Conservation (phyloP, 2,888 invertebrate genomes). For the Heliothis peltigera region DNA sequence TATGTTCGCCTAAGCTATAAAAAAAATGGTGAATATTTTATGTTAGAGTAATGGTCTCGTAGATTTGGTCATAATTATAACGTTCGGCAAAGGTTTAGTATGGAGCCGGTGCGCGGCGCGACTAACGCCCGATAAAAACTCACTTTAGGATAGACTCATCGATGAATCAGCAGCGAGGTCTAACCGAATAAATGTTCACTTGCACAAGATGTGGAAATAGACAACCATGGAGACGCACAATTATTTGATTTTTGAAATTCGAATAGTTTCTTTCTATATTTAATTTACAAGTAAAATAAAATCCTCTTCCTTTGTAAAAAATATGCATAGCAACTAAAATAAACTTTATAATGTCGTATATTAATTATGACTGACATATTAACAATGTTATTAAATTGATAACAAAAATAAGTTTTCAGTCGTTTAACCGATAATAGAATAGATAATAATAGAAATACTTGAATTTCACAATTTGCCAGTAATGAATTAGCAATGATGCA, state of each 20-base stretch:
- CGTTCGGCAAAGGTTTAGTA: constrained; percentile 42
- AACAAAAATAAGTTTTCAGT: constrained; percentile 38
- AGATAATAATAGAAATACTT: constrained; percentile 34
- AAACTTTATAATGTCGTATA: background rate
- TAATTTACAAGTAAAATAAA: background rate
- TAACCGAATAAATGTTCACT: constrained; percentile 84
- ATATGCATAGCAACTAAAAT: background rate
- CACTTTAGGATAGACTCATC: constrained; percentile 88
- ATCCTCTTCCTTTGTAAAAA: background rate
- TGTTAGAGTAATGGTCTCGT: constrained; percentile 29
- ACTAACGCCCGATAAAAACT: constrained; percentile 85
- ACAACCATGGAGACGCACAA: constrained; percentile 71
- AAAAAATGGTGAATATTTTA: constrained; percentile 30
- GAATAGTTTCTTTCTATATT: background rate
- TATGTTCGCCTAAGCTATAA: constrained; percentile 26
- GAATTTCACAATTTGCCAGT: constrained; percentile 44
- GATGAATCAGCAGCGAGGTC: constrained; percentile 85
- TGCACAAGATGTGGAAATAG: constrained; percentile 84
- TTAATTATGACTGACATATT: constrained; percentile 21
- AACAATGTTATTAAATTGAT: constrained; percentile 24
- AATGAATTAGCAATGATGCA: constrained; percentile 28
- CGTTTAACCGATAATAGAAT: constrained; percentile 38
- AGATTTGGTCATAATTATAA: constrained; percentile 36
- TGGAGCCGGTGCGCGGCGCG: constrained; percentile 61
- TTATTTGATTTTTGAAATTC: constrained; percentile 12